A percentile compares a stretch with the other conserved stretches of the same genome.
phyloP scores from a whole-genome alignment of 1,140 invertebrate genomes.

The Ctenoplectra terminalis region DNA sequence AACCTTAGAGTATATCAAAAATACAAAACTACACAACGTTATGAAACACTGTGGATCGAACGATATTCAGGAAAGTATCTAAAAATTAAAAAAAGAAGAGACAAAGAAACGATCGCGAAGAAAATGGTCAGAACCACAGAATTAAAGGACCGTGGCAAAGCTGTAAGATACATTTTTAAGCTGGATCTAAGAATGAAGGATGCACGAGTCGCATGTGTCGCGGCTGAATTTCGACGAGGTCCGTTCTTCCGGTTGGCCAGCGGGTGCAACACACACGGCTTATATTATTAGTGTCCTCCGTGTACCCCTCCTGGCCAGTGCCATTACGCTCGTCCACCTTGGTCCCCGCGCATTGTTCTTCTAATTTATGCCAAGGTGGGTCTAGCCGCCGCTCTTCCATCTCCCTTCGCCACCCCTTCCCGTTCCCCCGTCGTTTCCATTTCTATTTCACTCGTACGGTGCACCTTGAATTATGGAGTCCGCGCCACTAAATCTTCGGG shows the following conservation, averaged over 20 bases:
- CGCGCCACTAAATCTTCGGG: constrained; percentile 74
- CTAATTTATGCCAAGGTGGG: constrained; percentile 77
- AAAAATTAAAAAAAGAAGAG: no score
- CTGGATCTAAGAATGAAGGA: not conserved
- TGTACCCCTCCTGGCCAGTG: constrained; percentile 49
- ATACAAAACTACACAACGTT: no score
- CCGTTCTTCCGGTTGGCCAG: constrained; percentile 57
- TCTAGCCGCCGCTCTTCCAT: constrained; percentile 37
- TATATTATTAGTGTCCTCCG: constrained; percentile 63
- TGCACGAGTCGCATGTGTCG: constrained; percentile 60
- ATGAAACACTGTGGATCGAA: no score
- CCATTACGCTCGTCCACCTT: constrained; percentile 69
- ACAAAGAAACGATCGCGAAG: no score
- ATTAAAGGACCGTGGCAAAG: not conserved
- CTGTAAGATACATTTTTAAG: not conserved
- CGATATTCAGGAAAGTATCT: no score
- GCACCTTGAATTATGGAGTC: constrained; percentile 76
- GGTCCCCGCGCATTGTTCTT: constrained; percentile 75
- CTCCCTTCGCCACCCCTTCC: constrained; percentile 13
- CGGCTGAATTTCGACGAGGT: constrained; percentile 64
- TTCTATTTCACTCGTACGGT: constrained; percentile 64
- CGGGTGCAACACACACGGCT: constrained; percentile 33
- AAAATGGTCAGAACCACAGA: no score
- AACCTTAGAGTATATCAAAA: no score
- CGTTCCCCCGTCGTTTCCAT: constrained; percentile 47